These are phyloP conservation scores for Aspidiotus rigidus DNA, from an alignment of 2,888 invertebrate genomes.

Conservation along the genomic window DNA sequence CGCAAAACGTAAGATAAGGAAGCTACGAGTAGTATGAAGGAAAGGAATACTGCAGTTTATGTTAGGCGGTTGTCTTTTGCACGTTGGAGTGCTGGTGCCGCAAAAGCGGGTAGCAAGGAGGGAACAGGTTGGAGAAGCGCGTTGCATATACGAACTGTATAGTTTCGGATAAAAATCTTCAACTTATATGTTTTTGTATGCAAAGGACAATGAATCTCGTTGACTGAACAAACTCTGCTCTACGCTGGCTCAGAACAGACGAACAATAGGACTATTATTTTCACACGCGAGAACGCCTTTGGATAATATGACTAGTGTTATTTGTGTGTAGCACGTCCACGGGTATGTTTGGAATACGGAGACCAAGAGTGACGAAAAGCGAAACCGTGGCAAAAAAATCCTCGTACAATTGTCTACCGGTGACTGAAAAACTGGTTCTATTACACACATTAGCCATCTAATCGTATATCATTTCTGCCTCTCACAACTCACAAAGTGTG, in stretches of 20 bases:
- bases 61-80: not conserved
- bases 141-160: constrained; percentile 6
- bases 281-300: constrained; percentile 22
- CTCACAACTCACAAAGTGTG: too few relatives aligned
- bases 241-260: constrained; percentile 10
- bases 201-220: constrained; percentile 22
- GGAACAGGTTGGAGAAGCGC: constrained; percentile 13
- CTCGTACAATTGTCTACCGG: not conserved
- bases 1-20: not conserved
- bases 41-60: too few relatives aligned
- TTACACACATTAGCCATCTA: not conserved
- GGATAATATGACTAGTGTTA: not conserved
- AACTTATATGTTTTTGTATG: constrained; percentile 3
- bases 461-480: not conserved
- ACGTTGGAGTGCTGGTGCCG: not conserved
- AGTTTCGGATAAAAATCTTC: constrained; percentile 29
- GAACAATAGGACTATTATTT: constrained; percentile 29
- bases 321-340: not conserved
- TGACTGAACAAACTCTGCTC: constrained; percentile 11
- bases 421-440: not conserved
- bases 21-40: not conserved
- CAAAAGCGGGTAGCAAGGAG: not conserved
- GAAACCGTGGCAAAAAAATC: not conserved
- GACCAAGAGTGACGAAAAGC: constrained; percentile 6
- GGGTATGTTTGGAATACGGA: not conserved